phyloP scores from a whole-genome alignment of 1,140 invertebrate species.

The Drosophila elegans region DNA sequence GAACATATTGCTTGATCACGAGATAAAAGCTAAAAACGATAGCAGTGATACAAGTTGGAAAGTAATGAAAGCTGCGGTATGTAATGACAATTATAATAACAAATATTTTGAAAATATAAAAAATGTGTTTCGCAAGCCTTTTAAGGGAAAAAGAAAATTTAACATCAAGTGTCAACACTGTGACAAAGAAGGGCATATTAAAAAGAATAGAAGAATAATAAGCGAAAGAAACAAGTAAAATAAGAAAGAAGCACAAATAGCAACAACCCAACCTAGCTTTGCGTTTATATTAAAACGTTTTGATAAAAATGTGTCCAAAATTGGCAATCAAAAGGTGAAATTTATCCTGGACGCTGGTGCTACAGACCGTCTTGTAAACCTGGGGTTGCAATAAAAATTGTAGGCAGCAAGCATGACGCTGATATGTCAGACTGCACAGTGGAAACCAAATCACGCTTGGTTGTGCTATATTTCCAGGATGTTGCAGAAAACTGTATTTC shows the following conservation, averaged over 20 bases:
- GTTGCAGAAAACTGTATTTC: conserved; percentile 25
- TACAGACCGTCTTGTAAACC: conserved; percentile 3
- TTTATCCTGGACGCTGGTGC: conserved; percentile 5
- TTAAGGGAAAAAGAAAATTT: background rate
- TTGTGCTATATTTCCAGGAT: conserved; percentile 15
- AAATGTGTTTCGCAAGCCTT: background rate
- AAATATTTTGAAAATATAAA: conserved; percentile 2
- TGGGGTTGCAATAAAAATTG: conserved; percentile 9
- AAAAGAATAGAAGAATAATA: background rate
- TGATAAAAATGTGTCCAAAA: background rate
- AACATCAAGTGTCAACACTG: conserved; percentile 8
- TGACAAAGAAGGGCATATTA: conserved; percentile 1
- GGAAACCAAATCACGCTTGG: conserved; percentile 9
- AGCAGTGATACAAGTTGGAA: conserved; percentile 60
- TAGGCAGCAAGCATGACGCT: background rate
- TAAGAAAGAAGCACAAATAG: background rate
- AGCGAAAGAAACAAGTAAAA: conserved; percentile 3
- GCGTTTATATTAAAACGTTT: conserved; percentile 1
- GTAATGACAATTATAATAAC: background rate
- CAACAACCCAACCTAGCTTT: background rate
- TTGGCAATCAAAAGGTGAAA: background rate
- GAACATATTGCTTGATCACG: conserved; percentile 84
- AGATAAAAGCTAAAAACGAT: conserved; percentile 77
- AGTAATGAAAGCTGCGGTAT: conserved; percentile 35
- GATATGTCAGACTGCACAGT: too few relatives aligned